Evolutionary conservation across 53 echinoderm and acorn worm species (phyloP), one percentile per base, ranked within the genome.

Genomic region (Antedon mediterranea): DNA sequence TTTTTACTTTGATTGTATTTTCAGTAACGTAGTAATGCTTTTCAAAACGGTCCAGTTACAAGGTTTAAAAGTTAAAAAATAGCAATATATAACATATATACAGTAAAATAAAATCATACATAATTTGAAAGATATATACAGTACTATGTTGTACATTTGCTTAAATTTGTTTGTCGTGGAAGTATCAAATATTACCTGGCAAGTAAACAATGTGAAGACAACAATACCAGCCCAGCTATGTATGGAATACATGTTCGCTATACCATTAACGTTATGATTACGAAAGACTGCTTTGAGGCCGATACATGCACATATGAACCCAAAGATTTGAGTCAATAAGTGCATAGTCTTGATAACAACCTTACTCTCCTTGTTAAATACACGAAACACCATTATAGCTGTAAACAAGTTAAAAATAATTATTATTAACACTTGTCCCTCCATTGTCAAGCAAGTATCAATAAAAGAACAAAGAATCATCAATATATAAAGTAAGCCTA

Each of bases 311-410:
- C 98, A 97, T 31, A 97, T 77, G 77, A 97, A 31, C 0, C 85
- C 90, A 30, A 89, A 34, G 28, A 83, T 75, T 37, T 97, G 92
- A 84, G 93, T 87, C 79, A 86, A 15, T 82, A 89, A 73, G 78
- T 97, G 98, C 75, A 97, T 87, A n/a, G 84, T 83, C 78, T 97
- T 97, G 8, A 97, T 88, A 30, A 89, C 91, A 13, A 90, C 85
- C 80, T 97, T 97, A 75, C 92, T 97, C 82, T 89, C 89, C 30
- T 87, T 90, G n/a, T 90, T 88, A 80, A 97, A 86, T 73, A 97
- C 88, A 31, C 98, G 88, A 88, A 84, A 97, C 87, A 91, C 87
- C 57, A 97, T 78, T 76, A 97, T 97, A 72, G 98, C 98, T 97
- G 92, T 27, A 77, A 30, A 75, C 57, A 77, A 31, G 43, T 34